phyloP scores from a whole-genome alignment of 2,888 invertebrate species.

The Perithous albicinctus region DNA sequence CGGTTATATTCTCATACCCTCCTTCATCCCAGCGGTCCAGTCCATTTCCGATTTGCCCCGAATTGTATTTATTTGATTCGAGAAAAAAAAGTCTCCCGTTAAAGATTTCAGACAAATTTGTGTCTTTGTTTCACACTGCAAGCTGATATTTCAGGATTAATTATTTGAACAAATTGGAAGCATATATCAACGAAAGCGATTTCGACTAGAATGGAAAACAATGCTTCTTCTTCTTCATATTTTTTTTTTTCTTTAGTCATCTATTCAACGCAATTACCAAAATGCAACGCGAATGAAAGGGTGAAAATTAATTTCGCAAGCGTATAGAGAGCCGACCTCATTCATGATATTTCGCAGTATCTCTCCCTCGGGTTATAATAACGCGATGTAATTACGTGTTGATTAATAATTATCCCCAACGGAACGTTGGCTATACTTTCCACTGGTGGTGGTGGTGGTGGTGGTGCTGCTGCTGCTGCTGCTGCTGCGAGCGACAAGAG shows the following conservation, averaged over 20 bases:
- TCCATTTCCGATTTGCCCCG: not conserved
- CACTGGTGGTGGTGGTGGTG: too few species aligned
- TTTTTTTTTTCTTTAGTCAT: not conserved
- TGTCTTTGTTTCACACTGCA: not conserved
- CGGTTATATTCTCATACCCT: constrained; percentile 30
- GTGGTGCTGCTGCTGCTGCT: too few species aligned
- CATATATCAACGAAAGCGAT: not conserved
- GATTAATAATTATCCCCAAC: constrained; percentile 66
- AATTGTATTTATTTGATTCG: constrained; percentile 20
- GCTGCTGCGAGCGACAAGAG: constrained; percentile 23
- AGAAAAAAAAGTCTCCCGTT: constrained; percentile 22
- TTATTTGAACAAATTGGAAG: too few species aligned
- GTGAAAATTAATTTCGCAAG: constrained; percentile 60
- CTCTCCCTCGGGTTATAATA: constrained; percentile 63
- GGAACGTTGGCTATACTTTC: constrained; percentile 33
- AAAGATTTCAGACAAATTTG: not conserved
- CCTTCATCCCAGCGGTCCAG: constrained; percentile 43
- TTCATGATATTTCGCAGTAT: constrained; percentile 58
- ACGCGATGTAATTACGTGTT: constrained; percentile 67
- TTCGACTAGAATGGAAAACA: too few species aligned
- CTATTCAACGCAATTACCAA: constrained; percentile 24
- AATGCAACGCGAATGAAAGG: constrained; percentile 22
- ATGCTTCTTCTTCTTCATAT: not conserved
- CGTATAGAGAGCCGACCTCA: constrained; percentile 43
- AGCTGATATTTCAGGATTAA: not conserved